Evolutionary conservation across 2,888 invertebrate species (phyloP).

Genomic region (Anticlea derivata): DNA sequence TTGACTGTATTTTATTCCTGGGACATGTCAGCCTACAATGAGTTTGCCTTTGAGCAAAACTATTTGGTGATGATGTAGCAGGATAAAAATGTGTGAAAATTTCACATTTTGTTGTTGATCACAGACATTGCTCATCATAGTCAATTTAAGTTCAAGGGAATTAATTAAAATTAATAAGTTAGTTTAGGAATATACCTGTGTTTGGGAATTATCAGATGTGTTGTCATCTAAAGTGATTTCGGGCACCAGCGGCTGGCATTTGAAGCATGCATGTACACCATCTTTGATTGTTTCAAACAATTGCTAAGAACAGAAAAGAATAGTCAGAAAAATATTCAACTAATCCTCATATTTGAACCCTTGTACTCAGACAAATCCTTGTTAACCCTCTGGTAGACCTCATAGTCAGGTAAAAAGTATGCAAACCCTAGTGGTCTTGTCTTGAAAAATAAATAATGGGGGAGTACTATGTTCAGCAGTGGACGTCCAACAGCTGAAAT

Average conservation of each 20-base stretch:
- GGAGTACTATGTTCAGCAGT: no score
- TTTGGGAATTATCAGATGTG: slow-evolving; percentile 44
- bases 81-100: no score
- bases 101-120: no score
- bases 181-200: slow-evolving; percentile 30
- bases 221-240: slow-evolving; percentile 71
- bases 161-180: background rate
- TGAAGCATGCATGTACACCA: slow-evolving; percentile 75
- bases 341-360: no score
- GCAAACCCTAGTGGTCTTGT: no score
- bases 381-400: no score
- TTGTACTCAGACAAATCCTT: no score
- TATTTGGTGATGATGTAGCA: background rate
- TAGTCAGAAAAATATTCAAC: background rate
- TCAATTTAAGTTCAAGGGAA: no score
- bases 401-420: no score
- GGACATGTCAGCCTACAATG: background rate
- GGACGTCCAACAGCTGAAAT: no score
- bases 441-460: no score
- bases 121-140: no score
- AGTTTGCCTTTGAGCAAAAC: background rate
- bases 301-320: slow-evolving; percentile 56
- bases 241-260: slow-evolving; percentile 79
- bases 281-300: slow-evolving; percentile 75
- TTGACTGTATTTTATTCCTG: background rate